Evolutionary conservation across 2,888 invertebrate species (phyloP), one percentile per base, ranked within the genome.

Genomic region (Lordiphosa andalusiaca): DNA sequence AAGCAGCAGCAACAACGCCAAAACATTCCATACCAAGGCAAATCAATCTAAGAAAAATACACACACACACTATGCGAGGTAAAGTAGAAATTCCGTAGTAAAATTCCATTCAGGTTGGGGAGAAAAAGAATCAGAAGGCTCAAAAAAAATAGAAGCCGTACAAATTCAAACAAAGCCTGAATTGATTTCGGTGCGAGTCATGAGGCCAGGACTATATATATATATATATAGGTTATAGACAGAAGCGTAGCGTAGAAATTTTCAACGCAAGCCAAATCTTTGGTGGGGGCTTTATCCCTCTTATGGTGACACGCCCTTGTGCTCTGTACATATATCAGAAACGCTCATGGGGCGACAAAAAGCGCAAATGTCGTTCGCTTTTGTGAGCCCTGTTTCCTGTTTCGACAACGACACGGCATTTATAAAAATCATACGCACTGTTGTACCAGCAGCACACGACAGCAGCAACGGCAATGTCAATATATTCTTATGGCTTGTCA

Each of bases 401-500:
- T 73, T 76, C 84, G 73, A 58, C 69, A 70, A 59, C 77, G 77
- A 77, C 71, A 84, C 69, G 71, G 65, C 77, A 81, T 78, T 78
- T 78, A 78, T 84, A 78, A 81, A 81, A 78, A 78, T 78, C 73
- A 76, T 84, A 84, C 77, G 84, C 84, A 81, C 84, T 56, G 73
- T 67, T 84, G 77, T 78, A 77, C 77, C 66, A 70, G 68, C 77
- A 77, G 73, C 73, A 73, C 64, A 71, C 65, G 70, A 59, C 50
- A 57, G 44, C 39, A 47, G 41, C 30, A 83, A 83, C 67, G 30
- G 51, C 54, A 50, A 61, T 57, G 76, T 58, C 80, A 83, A 76
- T 80, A 80, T 75, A 83, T 80, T 83, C 80, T 80, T 75, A 83
- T 75, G 62, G 65, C 46, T 65, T 69, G 81, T 53, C 76, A 60